A percentile compares a stretch with the other conserved stretches of the same genome.
Evolutionary conservation across 1,140 invertebrate species (phyloP).

Genomic region (Batillaria attramentaria): DNA sequence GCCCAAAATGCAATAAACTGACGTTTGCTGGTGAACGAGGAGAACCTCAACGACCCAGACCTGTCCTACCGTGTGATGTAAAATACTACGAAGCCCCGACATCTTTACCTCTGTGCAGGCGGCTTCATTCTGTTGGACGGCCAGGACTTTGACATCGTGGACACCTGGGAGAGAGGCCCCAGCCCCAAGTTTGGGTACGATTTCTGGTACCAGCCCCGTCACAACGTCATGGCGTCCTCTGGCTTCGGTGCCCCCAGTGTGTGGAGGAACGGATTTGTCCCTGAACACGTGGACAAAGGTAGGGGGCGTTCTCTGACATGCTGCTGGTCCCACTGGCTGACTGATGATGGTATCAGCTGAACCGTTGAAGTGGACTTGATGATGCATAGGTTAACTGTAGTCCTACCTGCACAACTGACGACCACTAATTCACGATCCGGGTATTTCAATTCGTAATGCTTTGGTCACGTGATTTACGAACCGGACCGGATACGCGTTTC

Average conservation of each 20-base stretch:
- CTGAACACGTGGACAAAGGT: slow-evolving; percentile 76
- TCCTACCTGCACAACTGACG: background rate
- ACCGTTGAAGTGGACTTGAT: background rate
- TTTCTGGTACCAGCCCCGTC: slow-evolving; percentile 97
- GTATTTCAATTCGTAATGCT: background rate
- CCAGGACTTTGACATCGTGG: slow-evolving; percentile 83
- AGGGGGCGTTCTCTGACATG: slow-evolving; percentile 24
- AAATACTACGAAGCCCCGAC: background rate
- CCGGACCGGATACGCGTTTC: background rate
- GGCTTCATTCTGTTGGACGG: slow-evolving; percentile 93
- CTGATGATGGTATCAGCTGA: background rate
- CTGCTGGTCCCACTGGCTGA: no score
- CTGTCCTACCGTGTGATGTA: no score
- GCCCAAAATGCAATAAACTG: background rate
- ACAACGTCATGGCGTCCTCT: slow-evolving; percentile 89
- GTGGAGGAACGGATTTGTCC: slow-evolving; percentile 85
- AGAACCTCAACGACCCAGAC: no score
- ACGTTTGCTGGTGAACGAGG: background rate
- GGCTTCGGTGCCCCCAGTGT: slow-evolving; percentile 93
- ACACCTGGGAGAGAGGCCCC: slow-evolving; percentile 72
- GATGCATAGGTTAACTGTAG: background rate
- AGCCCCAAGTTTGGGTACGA: slow-evolving; percentile 77
- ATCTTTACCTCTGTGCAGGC: slow-evolving; percentile 72
- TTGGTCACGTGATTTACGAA: background rate
- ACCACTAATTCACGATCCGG: background rate